Conservation (phyloP, 2,797 vertebrate species). For the Capromys pilorides region DNA sequence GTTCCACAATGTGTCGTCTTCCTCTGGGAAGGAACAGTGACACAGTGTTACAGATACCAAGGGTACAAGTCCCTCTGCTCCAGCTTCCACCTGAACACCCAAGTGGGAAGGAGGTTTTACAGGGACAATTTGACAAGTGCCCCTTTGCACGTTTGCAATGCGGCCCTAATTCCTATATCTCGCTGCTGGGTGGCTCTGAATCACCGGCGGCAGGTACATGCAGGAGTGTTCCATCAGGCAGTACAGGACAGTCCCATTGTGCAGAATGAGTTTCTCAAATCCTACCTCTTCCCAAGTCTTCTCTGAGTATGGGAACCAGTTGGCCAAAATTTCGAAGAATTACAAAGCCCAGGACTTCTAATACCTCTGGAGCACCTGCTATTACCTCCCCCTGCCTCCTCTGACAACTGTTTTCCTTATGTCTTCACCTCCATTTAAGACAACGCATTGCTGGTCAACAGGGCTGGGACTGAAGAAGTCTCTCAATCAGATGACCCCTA, state of each 20-base stretch:
- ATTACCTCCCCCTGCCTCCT: background rate
- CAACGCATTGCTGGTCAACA: background rate
- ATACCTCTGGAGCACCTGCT: background rate
- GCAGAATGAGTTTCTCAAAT: conserved; percentile 28
- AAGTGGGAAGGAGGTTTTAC: background rate
- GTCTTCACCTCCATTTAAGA: background rate
- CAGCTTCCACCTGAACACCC: background rate
- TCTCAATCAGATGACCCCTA: background rate
- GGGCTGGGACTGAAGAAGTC: background rate
- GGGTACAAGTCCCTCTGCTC: background rate
- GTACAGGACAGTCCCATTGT: background rate
- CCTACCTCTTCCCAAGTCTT: background rate
- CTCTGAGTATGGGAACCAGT: background rate
- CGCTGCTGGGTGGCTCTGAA: background rate
- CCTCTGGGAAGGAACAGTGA: conserved; percentile 83
- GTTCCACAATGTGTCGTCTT: conserved; percentile 87
- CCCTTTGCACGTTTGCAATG: background rate
- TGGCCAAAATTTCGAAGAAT: background rate
- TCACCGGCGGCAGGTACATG: background rate
- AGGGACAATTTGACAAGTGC: background rate
- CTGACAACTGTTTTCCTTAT: background rate
- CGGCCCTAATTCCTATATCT: background rate
- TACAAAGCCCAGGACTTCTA: background rate
- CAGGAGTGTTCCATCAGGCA: background rate
- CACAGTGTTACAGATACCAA: background rate